Evolutionary conservation across 2,113 vertebrate species (phyloP).

Genomic region (Tapirus terrestris): DNA sequence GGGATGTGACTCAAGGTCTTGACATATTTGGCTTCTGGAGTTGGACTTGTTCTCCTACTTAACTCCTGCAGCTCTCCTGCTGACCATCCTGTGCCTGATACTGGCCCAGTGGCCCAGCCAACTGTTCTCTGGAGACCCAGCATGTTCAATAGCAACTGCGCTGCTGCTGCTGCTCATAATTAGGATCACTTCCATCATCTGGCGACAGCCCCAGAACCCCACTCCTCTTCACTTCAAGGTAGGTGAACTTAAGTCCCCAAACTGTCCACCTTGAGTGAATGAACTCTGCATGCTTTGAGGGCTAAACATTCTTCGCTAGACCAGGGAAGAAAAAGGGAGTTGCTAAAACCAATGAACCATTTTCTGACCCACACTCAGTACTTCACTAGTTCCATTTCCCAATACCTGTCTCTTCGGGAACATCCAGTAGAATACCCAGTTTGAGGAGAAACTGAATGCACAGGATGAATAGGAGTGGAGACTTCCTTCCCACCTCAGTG

Average conservation of each 20-base stretch:
- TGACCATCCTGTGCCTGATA: constrained; percentile 86
- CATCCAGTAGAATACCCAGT: too few relatives aligned
- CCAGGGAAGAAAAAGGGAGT: not conserved
- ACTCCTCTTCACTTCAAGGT: constrained; percentile 92
- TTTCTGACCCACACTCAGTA: not conserved
- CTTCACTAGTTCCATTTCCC: not conserved
- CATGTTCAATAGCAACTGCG: constrained; percentile 26
- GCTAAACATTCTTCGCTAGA: not conserved
- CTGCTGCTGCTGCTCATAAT: constrained; percentile 82
- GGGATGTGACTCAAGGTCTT: not conserved
- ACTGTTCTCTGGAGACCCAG: constrained; percentile 41
- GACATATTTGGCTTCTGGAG: not conserved
- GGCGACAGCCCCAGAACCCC: constrained; percentile 93
- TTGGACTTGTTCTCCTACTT: not conserved
- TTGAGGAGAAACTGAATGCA: not conserved
- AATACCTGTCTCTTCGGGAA: not conserved
- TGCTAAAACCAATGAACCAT: too few relatives aligned
- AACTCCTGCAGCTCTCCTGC: constrained; percentile 84
- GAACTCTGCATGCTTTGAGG: not conserved
- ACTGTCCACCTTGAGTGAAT: not conserved
- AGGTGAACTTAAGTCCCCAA: constrained; percentile 4
- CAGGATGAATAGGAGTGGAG: too few relatives aligned
- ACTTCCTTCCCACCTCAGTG: too few relatives aligned
- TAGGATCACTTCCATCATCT: constrained; percentile 86
- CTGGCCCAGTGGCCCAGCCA: constrained; percentile 78